Percentiles rank a stretch among this genome's conserved stretches.
These are phyloP conservation scores for Umimayanthus kanabou DNA, from an alignment of 92 coral and sea anemone species.

Conservation along the genomic window DNA sequence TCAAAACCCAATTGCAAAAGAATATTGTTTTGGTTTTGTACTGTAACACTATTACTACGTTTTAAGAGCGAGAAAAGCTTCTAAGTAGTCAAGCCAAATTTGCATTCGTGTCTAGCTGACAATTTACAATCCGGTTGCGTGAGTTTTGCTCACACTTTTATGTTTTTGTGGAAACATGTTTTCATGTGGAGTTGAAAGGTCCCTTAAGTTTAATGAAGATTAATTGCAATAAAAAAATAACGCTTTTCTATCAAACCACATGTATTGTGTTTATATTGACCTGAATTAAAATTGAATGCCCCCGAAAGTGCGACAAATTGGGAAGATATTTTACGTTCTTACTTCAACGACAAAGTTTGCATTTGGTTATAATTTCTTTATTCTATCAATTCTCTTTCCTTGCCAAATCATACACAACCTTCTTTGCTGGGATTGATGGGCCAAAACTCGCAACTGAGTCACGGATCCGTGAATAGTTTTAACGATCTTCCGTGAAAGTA, in stretches of 20 bases:
- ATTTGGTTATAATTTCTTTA: not conserved
- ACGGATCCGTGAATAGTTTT: not conserved
- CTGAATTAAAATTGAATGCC: not conserved
- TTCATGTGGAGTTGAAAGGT: slow-evolving; percentile 27
- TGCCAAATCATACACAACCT: not conserved
- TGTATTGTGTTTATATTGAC: slow-evolving; percentile 25
- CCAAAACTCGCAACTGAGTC: not conserved
- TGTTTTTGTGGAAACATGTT: not conserved
- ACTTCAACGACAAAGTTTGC: not conserved
- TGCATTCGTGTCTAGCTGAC: not conserved
- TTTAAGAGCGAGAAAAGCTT: not conserved
- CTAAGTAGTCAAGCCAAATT: not conserved
- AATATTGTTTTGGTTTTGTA: not conserved
- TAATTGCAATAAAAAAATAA: slow-evolving; percentile 4
- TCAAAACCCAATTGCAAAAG: not conserved
- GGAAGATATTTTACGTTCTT: not conserved
- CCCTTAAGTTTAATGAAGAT: slow-evolving; percentile 23
- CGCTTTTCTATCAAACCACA: slow-evolving; percentile 8
- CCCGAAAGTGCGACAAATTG: not conserved
- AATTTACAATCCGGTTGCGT: not conserved
- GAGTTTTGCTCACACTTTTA: not conserved
- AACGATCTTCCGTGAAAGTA: slow-evolving; percentile 1
- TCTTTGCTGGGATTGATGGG: not conserved
- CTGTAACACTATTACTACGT: not conserved
- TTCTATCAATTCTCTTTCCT: not conserved